Percentiles rank a stretch among this genome's conserved stretches.
Evolutionary conservation across 64 coral and sea anemone species (phyloP).

Genomic region (Platygyra sinensis): DNA sequence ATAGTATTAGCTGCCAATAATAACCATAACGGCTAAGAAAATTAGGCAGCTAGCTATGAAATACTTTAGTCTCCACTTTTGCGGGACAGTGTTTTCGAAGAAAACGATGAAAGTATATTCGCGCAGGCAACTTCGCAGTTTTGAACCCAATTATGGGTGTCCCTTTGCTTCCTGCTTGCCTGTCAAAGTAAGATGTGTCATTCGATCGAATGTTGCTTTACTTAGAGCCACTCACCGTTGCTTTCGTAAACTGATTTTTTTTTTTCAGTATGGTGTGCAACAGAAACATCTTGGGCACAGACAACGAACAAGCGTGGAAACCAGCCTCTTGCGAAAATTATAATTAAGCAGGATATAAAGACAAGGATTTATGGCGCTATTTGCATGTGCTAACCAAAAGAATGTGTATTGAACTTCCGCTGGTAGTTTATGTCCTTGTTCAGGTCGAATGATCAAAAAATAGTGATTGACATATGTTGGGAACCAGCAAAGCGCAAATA

Average conservation of each 20-base stretch:
- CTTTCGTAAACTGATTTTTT: not conserved
- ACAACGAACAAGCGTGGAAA: not conserved
- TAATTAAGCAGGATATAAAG: slow-evolving; percentile 49
- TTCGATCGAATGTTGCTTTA: too few relatives aligned
- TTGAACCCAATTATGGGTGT: too few relatives aligned
- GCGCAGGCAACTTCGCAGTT: too few relatives aligned
- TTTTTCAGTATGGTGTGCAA: not conserved
- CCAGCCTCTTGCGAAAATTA: slow-evolving; percentile 29
- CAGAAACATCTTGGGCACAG: not conserved
- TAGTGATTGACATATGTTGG: slow-evolving; percentile 55
- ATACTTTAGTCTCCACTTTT: too few relatives aligned
- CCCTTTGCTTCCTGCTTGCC: too few relatives aligned
- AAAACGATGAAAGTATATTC: too few relatives aligned
- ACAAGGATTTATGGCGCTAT: slow-evolving; percentile 63
- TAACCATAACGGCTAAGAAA: too few relatives aligned
- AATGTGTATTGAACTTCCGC: not conserved
- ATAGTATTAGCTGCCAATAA: too few relatives aligned
- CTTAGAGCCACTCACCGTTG: too few relatives aligned
- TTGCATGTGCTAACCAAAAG: slow-evolving; percentile 58
- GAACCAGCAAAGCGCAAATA: slow-evolving; percentile 61
- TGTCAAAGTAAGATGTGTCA: too few relatives aligned
- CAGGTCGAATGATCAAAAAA: not conserved
- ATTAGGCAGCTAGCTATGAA: too few relatives aligned
- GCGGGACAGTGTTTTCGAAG: too few relatives aligned
- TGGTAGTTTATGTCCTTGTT: not conserved